Percentiles rank a stretch among this genome's conserved stretches.
These are phyloP conservation scores for Darevskia nairensis DNA, from an alignment of 2,797 vertebrate genomes.

Conservation along the genomic window DNA sequence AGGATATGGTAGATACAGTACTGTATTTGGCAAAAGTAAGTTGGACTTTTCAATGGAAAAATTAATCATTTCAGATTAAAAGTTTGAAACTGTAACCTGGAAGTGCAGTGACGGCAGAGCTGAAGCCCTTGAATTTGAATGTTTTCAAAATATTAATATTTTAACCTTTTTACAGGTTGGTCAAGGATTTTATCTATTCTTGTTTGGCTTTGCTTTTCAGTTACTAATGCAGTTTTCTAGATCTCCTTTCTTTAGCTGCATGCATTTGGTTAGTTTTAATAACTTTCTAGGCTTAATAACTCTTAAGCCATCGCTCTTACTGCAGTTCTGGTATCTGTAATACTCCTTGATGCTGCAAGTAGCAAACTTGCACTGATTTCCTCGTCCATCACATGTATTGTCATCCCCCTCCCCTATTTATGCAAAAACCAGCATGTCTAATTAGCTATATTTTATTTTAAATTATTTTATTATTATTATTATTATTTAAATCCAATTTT, in stretches of 20 bases:
- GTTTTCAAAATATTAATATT: background rate
- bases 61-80: slow-evolving; percentile 46
- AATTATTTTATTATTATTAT: too few relatives aligned
- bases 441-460: background rate
- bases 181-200: background rate
- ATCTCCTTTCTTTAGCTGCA: background rate
- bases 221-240: background rate
- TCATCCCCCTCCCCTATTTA: background rate
- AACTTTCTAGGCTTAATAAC: background rate
- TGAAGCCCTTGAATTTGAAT: background rate
- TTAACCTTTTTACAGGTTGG: background rate
- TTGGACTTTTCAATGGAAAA: slow-evolving; percentile 46
- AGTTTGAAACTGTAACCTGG: slow-evolving; percentile 33
- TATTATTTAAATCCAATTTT: too few relatives aligned
- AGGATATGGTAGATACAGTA: slow-evolving; percentile 94
- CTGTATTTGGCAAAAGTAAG: slow-evolving; percentile 95
- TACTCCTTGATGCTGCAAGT: background rate
- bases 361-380: background rate
- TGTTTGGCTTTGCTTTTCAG: background rate
- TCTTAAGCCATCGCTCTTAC: background rate
- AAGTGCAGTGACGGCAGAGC: background rate
- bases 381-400: background rate
- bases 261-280: background rate
- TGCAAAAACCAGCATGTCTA: background rate
- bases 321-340: background rate